Base-by-base conservation (phyloP, 2,797 vertebrate species). In the Microctenopoma stevenorrisi region DNA sequence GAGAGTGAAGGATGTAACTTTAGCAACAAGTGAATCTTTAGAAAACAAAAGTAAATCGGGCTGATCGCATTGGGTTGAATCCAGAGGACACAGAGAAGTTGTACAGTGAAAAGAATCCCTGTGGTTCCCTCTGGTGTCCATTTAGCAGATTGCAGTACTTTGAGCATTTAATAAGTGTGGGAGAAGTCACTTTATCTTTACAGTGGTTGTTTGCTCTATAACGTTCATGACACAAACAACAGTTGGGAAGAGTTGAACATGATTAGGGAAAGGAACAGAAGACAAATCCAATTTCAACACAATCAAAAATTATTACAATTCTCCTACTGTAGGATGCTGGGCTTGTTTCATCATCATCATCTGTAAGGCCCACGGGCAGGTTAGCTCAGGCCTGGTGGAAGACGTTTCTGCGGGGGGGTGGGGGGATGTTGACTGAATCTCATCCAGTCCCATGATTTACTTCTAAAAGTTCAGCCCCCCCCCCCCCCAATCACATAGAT, bases 101-200 rank as follows among this genome's bases (percentile, higher is more conserved):
- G 46, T 16, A 59, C 38, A 76, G 62, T 68, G 22, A 26, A 58
- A n/a, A 76, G 43, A 68, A 79, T 73, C 64, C 63, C 66, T 72
- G 72, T 58, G 57, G 54, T 52, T 82, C 79, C 84, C 85, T 79
- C 91, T 83, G 77, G 68, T 90, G 89, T 78, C 62, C 46, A 11
- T 48, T 78, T 56, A 59, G n/a, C 74, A 86, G 35, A 84, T 84
- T 89, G 91, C 88, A 90, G 84, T 86, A 90, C 78, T 72, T 72
- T 74, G 64, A 76, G 78, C 52, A 68, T 74, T 64, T 64, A 78
- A 78, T 66, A 60, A 81, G 78, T 22, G 53, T 55, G 22, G 49
- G 60, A 65, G 44, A 77, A 71, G 59, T 68, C 62, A 40, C 65
- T 77, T 64, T 25, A 47, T 74, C 56, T 54, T 79, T 80, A 77